Evolutionary conservation across 1,140 invertebrate genomes (phyloP), one percentile per base, ranked within the genome.

Genomic region (Drosophila simulans): DNA sequence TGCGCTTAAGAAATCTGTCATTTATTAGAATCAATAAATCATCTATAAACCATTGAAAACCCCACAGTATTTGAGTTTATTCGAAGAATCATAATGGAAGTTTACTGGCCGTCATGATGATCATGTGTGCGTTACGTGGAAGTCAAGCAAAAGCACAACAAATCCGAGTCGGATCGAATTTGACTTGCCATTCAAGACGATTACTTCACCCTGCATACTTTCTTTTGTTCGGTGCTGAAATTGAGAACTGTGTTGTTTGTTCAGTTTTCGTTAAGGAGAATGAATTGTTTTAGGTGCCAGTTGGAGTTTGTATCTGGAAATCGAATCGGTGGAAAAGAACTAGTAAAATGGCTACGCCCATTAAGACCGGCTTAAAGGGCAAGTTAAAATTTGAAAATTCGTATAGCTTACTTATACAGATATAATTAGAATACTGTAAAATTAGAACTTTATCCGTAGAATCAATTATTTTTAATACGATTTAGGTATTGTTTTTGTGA

Each of bases 111-210:
- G 4, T 22, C 11, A 22, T 22, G 3, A 27, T 40, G 73, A 77
- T 77, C 73, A 77, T 77, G 49, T 68, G 49, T 60, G 37, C 17
- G 4, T 31, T 42, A 40, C 63, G 63, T 54, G 69, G 51, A 49
- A 35, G 27, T 12, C 10, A 52, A 57, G 40, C 39, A 65, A 64
- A 56, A 60, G 11, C 27, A 39, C 37, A 45, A 12, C 17, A 58
- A 45, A 51, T 17, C 25, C 45, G 12, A 34, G 59, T 25, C 31
- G 42, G 20, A 59, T 55, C 39, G 8, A 31, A 76, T 59, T 59
- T 37, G 37, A 20, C 27, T 49, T 40, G 45, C n/a, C 25, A 68
- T 20, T 13, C 43, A 66, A 31, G n/a, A 27, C 17, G 10, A 2
- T 42, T 35, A 35, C 49, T 35, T 53, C 40, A 48, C 35, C 35